Conservation (phyloP, 2,113 vertebrate species). For the Clarias magur region DNA sequence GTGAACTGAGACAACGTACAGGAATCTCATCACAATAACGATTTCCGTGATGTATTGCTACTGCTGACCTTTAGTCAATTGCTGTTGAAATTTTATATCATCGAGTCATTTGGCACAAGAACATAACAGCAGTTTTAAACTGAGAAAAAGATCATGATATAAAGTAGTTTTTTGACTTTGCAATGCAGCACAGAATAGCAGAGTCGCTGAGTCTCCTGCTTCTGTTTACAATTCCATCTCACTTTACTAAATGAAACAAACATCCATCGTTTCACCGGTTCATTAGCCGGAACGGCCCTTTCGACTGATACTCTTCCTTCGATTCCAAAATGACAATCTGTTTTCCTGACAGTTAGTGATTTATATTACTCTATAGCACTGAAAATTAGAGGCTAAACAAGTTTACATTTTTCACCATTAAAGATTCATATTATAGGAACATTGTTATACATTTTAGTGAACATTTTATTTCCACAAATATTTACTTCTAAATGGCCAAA, state of each 20-base stretch:
- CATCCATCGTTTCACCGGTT: constrained; percentile 28
- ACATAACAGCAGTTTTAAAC: neutral
- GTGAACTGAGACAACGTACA: constrained; percentile 22
- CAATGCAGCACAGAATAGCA: neutral
- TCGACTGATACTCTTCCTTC: neutral
- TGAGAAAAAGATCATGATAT: neutral
- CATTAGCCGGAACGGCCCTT: constrained; percentile 32
- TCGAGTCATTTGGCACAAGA: neutral
- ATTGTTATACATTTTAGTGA: constrained; percentile 9
- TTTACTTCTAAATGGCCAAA: neutral
- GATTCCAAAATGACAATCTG: constrained; percentile 1
- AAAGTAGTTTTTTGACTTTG: neutral
- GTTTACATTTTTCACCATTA: constrained; percentile 3
- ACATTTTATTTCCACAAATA: neutral
- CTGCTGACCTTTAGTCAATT: constrained; percentile 35
- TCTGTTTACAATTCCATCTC: constrained; percentile 7
- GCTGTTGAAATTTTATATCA: constrained; percentile 19
- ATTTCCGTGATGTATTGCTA: constrained; percentile 20
- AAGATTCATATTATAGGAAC: neutral
- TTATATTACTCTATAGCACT: constrained; percentile 4
- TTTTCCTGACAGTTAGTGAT: constrained; percentile 22
- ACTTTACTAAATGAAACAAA: constrained; percentile 26
- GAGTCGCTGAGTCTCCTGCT: neutral
- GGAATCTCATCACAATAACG: constrained; percentile 30
- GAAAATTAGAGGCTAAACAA: neutral